phyloP scores from a whole-genome alignment of 2,888 invertebrate genomes.

The Lomographa bimaculata region DNA sequence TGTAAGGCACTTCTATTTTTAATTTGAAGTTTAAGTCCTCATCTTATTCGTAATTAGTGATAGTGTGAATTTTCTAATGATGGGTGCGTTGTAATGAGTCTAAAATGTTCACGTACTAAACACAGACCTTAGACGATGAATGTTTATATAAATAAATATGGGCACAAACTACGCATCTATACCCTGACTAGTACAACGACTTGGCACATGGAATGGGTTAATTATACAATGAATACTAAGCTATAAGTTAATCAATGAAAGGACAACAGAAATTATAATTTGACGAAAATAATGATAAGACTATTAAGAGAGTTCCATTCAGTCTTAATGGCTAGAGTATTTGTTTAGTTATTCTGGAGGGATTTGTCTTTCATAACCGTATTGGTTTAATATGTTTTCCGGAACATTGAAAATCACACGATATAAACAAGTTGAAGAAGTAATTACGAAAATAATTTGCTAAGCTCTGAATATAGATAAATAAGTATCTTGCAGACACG shows the following conservation, averaged over 20 bases:
- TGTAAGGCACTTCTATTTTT: conserved; percentile 82
- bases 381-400: conserved; percentile 61
- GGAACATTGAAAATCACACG: conserved; percentile 61
- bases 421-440: conserved; percentile 57
- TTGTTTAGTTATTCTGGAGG: conserved; percentile 76
- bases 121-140: conserved; percentile 45
- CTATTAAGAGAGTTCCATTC: conserved; percentile 65
- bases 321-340: conserved; percentile 79
- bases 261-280: conserved; percentile 37
- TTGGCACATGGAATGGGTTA: conserved; percentile 76
- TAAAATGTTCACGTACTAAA: conserved; percentile 41
- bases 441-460: conserved; percentile 59
- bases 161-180: conserved; percentile 56
- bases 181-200: conserved; percentile 71
- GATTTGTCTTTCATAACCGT: conserved; percentile 70
- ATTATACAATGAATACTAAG: conserved; percentile 53
- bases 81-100: conserved; percentile 43
- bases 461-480: conserved; percentile 1
- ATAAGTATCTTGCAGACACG: conserved; percentile 1
- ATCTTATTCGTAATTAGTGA: conserved; percentile 48
- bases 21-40: conserved; percentile 62
- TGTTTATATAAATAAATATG: conserved; percentile 49
- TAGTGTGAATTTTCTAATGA: conserved; percentile 53
- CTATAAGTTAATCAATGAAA: conserved; percentile 42
- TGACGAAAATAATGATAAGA: conserved; percentile 31